Conservation (phyloP, 2,113 vertebrate genomes). For the Ammospiza nelsoni region DNA sequence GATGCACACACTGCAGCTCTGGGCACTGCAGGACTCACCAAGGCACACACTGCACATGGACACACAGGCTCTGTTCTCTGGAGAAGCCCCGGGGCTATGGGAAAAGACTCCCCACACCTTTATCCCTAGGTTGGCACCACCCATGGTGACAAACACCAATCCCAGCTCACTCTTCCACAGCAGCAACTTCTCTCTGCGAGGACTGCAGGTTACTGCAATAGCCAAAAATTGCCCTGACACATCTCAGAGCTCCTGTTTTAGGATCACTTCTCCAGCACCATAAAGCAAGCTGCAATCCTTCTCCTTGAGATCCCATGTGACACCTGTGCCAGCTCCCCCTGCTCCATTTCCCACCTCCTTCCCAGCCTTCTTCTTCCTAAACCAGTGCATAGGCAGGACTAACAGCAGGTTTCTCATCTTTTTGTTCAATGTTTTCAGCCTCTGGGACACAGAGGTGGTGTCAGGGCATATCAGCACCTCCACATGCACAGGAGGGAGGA, state of each 20-base stretch:
- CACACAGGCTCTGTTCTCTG: background rate
- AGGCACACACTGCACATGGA: background rate
- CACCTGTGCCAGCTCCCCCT: background rate
- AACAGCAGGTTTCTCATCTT: background rate
- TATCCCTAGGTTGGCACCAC: background rate
- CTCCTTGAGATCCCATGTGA: rapidly evolving
- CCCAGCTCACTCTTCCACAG: background rate
- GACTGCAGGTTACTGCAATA: background rate
- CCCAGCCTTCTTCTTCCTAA: background rate
- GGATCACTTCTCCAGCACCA: background rate
- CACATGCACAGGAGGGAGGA: background rate
- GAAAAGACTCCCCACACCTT: background rate
- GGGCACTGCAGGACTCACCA: background rate
- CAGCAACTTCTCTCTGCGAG: background rate
- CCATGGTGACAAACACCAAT: background rate
- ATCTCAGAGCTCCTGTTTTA: background rate
- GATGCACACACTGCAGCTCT: background rate
- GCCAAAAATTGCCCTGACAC: background rate
- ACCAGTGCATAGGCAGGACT: background rate
- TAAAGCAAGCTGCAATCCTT: background rate
- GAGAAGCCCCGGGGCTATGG: background rate
- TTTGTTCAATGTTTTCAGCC: background rate
- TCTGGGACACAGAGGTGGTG: background rate
- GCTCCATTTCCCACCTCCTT: background rate
- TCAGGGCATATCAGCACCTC: background rate